Base-by-base conservation (phyloP, 2,888 invertebrate species). In the Trimorus sp. region DNA sequence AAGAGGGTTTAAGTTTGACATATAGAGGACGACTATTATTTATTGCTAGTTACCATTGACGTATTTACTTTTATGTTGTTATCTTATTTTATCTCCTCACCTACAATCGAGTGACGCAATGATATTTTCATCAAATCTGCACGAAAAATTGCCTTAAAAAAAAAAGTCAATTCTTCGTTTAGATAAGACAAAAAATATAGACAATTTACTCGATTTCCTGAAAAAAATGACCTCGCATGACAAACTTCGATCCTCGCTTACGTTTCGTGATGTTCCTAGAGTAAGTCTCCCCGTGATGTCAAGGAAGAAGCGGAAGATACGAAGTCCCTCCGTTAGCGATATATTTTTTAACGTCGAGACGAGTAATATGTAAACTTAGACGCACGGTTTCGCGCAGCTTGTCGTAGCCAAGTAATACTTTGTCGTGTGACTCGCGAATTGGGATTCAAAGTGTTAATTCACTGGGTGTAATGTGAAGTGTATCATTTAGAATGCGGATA, bases 191-290 rank as follows among this genome's bases (percentile, higher is more conserved):
- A 26, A 26, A 26, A 26, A 26, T 26, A 26, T 26, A n/a, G n/a
- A n/a, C n/a, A n/a, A 26, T 26, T 26, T 26, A 26, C 26, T 4
- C 26, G n/a, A n/a, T n/a, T n/a, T n/a, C n/a, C n/a, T n/a, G n/a
- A n/a, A n/a, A 26, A 26, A 26, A 26, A 26, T 26, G 26, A 26
- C 26, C 26, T 26, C 26, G 26, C 26, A 26, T 26, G 26, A 26
- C 26, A 26, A 26, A 26, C 26, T 26, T 26, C 26, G 26, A 56
- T 37, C n/a, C 12, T 56, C 37, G 40, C 9, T 12, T 53, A 26
- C 15, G 11, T 63, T 53, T 78, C 45, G 71, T 51, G 49, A 80
- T 71, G 76, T 81, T 81, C 81, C 76, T 76, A 81, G 62, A 38
- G 45, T 59, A 58, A 66, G 58, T 65, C 59, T 80, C 80, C 63